phyloP scores from a whole-genome alignment of 2,797 vertebrate species.

The Poecilia wingei region DNA sequence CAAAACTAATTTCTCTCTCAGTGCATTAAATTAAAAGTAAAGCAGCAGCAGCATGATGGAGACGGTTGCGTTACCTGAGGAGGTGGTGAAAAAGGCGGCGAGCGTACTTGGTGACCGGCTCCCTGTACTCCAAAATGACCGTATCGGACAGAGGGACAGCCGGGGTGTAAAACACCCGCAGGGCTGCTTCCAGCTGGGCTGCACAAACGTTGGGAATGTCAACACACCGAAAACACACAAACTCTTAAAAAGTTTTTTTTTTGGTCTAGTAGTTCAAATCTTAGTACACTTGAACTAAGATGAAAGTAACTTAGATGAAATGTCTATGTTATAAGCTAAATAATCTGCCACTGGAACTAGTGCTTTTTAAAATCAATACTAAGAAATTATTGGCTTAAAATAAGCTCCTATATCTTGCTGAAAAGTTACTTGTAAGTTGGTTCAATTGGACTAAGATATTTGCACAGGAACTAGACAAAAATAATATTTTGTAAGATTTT shows the following conservation, averaged over 20 bases:
- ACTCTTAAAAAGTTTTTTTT: not conserved
- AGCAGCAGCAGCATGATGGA: constrained; percentile 16
- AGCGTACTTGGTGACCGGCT: constrained; percentile 90
- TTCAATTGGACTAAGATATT: no score
- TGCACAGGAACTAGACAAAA: no score
- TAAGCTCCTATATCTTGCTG: no score
- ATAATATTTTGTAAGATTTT: no score
- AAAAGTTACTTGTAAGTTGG: no score
- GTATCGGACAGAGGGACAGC: constrained; percentile 86
- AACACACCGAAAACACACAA: constrained; percentile 5
- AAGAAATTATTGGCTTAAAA: no score
- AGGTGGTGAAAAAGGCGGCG: constrained; percentile 97
- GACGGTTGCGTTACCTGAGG: constrained; percentile 86
- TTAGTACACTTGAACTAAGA: not conserved
- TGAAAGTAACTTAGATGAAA: no score
- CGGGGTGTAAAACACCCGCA: constrained; percentile 92
- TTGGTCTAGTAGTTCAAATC: no score
- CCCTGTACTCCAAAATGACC: constrained; percentile 88
- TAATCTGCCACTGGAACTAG: no score
- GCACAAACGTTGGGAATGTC: constrained; percentile 18
- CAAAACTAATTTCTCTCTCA: constrained; percentile 18
- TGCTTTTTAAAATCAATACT: no score
- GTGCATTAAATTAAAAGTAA: constrained; percentile 28
- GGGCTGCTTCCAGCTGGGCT: constrained; percentile 92
- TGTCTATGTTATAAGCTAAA: no score